Percentiles rank a stretch among this genome's conserved stretches.
phyloP scores from a whole-genome alignment of 2,888 invertebrate species.

The Xestia c-nigrum region DNA sequence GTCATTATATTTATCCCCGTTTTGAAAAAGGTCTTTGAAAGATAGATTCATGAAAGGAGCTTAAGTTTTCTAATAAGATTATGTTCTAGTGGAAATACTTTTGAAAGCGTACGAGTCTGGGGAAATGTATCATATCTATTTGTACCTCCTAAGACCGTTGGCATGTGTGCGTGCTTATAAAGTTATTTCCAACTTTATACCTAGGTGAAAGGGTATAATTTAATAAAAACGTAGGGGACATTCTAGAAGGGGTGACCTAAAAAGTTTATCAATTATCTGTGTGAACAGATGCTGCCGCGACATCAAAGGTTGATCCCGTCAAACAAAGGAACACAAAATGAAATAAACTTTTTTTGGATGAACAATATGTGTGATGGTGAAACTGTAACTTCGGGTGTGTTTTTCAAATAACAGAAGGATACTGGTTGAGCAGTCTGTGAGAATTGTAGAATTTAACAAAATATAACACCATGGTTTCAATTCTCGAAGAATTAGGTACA shows the following conservation, averaged over 20 bases:
- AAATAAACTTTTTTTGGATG: neutral
- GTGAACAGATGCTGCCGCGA: conserved; percentile 3
- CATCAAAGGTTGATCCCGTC: neutral
- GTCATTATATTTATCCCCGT: no score
- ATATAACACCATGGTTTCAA: neutral
- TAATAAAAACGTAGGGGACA: conserved; percentile 1
- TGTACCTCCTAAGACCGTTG: neutral
- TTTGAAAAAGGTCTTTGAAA: conserved; percentile 8
- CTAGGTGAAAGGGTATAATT: neutral
- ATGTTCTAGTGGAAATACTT: neutral
- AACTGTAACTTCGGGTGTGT: neutral
- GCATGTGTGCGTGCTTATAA: neutral
- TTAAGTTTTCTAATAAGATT: conserved; percentile 18
- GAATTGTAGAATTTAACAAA: neutral
- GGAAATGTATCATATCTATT: neutral
- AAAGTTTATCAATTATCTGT: conserved; percentile 10
- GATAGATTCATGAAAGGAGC: neutral
- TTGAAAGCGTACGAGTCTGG: neutral
- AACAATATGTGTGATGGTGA: neutral
- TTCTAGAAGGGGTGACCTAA: neutral
- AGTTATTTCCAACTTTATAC: neutral
- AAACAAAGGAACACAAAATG: conserved; percentile 6
- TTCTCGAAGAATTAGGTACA: neutral
- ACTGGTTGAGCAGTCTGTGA: neutral
- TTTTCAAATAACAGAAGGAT: neutral